phyloP scores from a whole-genome alignment of 2,888 invertebrate species.

The Oscheius myriophilus region DNA sequence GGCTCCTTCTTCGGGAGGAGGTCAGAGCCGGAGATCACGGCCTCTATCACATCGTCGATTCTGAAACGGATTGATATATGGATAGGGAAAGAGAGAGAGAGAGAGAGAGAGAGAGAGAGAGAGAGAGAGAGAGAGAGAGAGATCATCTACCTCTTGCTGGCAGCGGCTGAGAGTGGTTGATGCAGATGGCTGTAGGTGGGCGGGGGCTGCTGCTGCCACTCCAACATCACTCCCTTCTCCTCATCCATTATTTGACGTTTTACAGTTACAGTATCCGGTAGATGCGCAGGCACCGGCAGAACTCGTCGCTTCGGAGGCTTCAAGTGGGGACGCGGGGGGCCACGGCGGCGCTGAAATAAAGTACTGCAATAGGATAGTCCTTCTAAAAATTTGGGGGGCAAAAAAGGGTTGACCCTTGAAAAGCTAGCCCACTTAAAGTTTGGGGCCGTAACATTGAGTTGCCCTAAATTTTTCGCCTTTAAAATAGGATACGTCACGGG shows the following conservation, averaged over 20 bases:
- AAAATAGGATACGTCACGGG: too few species aligned
- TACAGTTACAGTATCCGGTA: background rate
- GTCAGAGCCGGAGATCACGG: slow-evolving; percentile 41
- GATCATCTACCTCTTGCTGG: slow-evolving; percentile 35
- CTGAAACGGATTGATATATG: slow-evolving; percentile 21
- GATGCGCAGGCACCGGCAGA: background rate
- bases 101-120: too few species aligned
- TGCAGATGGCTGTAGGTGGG: slow-evolving; percentile 8
- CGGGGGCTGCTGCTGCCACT: background rate
- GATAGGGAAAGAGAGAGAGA: too few species aligned
- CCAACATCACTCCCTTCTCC: background rate
- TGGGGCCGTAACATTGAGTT: too few species aligned
- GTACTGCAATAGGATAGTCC: background rate
- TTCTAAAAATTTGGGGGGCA: too few species aligned
- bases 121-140: too few species aligned
- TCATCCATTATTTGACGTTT: background rate
- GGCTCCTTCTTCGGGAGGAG: slow-evolving; percentile 19
- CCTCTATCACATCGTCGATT: slow-evolving; percentile 53
- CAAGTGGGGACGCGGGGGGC: slow-evolving; percentile 56
- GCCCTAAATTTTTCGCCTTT: too few species aligned
- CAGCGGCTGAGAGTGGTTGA: slow-evolving; percentile 32
- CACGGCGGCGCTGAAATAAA: slow-evolving; percentile 43
- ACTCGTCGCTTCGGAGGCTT: slow-evolving; percentile 43
- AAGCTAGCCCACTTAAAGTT: too few species aligned
- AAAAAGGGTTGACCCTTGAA: too few species aligned